Percentiles rank a stretch among this genome's conserved stretches.
phyloP scores from a whole-genome alignment of 1,140 invertebrate species.

The Atta cephalotes region DNA sequence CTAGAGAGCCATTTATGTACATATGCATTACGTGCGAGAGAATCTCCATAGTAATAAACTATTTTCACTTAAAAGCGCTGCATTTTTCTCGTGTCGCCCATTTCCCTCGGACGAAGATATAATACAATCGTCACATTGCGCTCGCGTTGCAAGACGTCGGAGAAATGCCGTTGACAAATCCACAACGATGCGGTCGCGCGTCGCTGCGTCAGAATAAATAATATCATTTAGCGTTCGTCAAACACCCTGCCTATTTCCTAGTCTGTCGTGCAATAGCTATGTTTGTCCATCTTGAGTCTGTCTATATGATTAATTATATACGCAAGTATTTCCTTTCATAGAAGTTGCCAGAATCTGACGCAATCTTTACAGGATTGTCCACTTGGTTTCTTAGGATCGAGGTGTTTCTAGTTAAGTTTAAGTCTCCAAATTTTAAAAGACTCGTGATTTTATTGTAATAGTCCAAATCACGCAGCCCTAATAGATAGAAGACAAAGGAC shows the following conservation, averaged over 20 bases:
- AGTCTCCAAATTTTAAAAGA: constrained; percentile 27
- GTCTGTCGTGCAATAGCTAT: constrained; percentile 21
- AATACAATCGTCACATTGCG: constrained; percentile 17
- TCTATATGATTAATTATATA: neutral
- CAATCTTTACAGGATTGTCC: constrained; percentile 2
- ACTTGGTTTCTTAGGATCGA: constrained; percentile 4
- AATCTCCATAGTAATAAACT: constrained; percentile 67
- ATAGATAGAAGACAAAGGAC: neutral
- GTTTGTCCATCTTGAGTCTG: constrained; percentile 26
- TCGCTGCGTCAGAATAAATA: constrained; percentile 40
- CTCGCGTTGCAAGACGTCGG: neutral
- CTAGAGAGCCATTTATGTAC: constrained; percentile 48
- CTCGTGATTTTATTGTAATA: neutral
- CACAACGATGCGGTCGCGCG: neutral
- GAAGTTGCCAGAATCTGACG: constrained; percentile 44
- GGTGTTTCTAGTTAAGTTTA: neutral
- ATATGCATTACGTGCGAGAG: constrained; percentile 14
- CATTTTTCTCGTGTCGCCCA: neutral
- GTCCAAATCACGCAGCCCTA: neutral
- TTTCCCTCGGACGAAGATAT: constrained; percentile 2
- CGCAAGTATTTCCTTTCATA: constrained; percentile 17
- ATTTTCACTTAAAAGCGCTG: constrained; percentile 58
- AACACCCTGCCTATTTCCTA: constrained; percentile 33
- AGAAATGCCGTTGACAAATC: constrained; percentile 36
- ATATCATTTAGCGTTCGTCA: constrained; percentile 32